Base-by-base conservation (phyloP, 2,797 vertebrate genomes). In the Rhynchonycteris naso region DNA sequence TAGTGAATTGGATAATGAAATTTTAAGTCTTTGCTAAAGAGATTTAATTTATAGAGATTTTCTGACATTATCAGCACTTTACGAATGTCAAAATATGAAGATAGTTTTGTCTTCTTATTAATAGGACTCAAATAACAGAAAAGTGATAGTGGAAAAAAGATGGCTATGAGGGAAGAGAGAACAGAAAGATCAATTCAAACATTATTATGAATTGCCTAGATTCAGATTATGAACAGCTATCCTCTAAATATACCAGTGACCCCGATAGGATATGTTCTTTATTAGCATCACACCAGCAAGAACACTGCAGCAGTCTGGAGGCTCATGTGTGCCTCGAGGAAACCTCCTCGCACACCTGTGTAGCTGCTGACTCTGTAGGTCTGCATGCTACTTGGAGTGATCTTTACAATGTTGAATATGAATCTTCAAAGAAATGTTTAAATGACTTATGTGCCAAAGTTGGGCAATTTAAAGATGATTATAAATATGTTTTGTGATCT, bases 41-140 rank as follows among this genome's bases (percentile, higher is more conserved):
- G 30, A 50, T 30, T 72, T 43, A 90, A 83, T 12, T 85, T 88
- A 28, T 1, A 71, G n/a, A 74, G n/a, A 21, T 59, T 89, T 92
- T 59, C 38, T 74, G 72, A 85, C 56, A 91, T 10, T 71, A 63
- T 84, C 19, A 84, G 35, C 28, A 43, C 91, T 82, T n/a, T 82
- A 68, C 58, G 50, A 91, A n/a, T 82, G 65, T 79, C 18, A 52
- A 93, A 93, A 81, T 74, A 43, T 91, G 8, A 88, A 88, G 85
- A 11, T 76, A 84, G 24, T 76, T 90, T 86, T 91, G 52, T 78
- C 19, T 71, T 88, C 35, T 68, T 88, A 4, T 47, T 84, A 80
- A 69, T 61, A 81, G 75, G 28, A 66, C 52, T 74, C 19, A 81
- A 50, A n/a, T 90, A 52, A 43, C n/a, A 58, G n/a, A 90, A 69